Conservation (phyloP, 2,113 vertebrate genomes). For the Barnardius zonarius region DNA sequence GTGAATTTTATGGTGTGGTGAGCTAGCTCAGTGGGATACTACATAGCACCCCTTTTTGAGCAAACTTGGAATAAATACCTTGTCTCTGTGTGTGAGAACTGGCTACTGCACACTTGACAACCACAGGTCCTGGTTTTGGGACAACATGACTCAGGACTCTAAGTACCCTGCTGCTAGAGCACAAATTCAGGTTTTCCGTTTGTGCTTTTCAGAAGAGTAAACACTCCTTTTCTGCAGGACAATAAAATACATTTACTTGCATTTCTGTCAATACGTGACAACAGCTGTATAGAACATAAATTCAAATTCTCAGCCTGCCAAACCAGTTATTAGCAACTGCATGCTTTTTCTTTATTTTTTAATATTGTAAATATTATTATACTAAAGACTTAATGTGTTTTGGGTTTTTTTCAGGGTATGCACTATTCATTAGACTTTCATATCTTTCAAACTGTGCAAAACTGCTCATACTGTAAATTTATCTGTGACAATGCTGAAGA, state of each 20-base stretch:
- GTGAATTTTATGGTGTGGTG: no score
- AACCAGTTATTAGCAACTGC: neutral
- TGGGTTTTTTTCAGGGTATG: neutral
- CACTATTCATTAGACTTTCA: neutral
- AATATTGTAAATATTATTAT: neutral
- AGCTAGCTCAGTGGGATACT: no score
- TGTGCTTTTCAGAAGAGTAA: neutral
- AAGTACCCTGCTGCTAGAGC: conserved; percentile 6
- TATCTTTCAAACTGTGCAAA: neutral
- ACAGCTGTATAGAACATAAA: neutral
- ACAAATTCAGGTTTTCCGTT: neutral
- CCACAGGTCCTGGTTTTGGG: no score
- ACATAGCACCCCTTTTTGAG: no score
- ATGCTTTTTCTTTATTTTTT: neutral
- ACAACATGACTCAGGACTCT: neutral
- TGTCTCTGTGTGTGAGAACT: no score
- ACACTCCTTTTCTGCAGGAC: neutral
- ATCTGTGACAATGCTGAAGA: neutral
- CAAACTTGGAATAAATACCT: no score
- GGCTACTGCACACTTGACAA: no score
- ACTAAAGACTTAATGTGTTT: no score
- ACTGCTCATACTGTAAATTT: neutral
- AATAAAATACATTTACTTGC: neutral
- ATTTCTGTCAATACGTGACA: neutral
- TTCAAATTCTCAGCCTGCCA: neutral